These are phyloP conservation scores for Neodon shergylaensis DNA, from an alignment of 2,113 vertebrate genomes.

Conservation along the genomic window DNA sequence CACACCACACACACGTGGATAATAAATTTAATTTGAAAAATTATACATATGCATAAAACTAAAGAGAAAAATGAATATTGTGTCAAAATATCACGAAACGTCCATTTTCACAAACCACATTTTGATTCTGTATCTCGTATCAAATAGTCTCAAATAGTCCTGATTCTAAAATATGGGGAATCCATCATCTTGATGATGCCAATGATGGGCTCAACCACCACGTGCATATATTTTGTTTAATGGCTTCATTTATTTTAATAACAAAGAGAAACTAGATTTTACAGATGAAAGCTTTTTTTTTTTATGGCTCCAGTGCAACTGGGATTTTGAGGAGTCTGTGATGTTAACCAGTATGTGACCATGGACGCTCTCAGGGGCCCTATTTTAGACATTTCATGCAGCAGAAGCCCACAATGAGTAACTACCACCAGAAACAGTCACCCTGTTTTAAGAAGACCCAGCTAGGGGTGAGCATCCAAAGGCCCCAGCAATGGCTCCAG, in stretches of 20 bases:
- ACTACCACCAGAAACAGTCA: conserved; percentile 78
- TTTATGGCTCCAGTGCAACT: conserved; percentile 76
- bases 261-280: conserved; percentile 87
- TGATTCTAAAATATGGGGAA: conserved; percentile 79
- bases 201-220: conserved; percentile 81
- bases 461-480: conserved; percentile 63
- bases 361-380: conserved; percentile 85
- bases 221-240: conserved; percentile 85
- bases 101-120: conserved; percentile 29
- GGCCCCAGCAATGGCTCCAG: conserved; percentile 70
- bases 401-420: conserved; percentile 74
- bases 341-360: conserved; percentile 88
- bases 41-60: not conserved
- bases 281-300: conserved; percentile 86
- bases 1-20: not conserved
- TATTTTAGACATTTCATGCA: conserved; percentile 83
- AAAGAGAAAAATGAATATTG: conserved; percentile 57
- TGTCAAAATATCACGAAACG: conserved; percentile 75
- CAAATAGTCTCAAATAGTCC: conserved; percentile 71
- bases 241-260: conserved; percentile 88
- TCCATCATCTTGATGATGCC: conserved; percentile 79
- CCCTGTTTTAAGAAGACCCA: conserved; percentile 78
- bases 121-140: conserved; percentile 67
- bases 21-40: not conserved
- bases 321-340: conserved; percentile 85